Conservation (phyloP, 2,113 vertebrate species). For the Psilopsiagon aurifrons region DNA sequence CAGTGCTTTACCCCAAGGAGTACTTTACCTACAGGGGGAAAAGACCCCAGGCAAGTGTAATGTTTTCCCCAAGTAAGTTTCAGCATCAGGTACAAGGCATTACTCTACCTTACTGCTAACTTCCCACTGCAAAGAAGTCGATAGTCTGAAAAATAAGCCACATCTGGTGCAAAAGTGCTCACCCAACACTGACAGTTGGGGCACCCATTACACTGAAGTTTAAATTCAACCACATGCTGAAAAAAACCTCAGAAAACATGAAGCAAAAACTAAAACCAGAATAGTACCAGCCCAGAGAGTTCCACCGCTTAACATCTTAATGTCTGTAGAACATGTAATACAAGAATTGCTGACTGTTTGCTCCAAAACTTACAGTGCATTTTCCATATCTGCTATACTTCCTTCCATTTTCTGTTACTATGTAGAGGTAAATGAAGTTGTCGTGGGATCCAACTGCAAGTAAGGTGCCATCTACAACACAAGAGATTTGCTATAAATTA, state of each 20-base stretch:
- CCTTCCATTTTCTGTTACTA: slow-evolving; percentile 91
- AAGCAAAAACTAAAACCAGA: background rate
- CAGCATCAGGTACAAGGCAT: background rate
- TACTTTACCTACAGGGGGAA: background rate
- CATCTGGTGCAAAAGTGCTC: background rate
- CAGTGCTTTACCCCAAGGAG: background rate
- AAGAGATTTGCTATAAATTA: slow-evolving; percentile 14
- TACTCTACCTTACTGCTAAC: background rate
- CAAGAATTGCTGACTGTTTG: background rate
- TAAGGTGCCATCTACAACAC: slow-evolving; percentile 86
- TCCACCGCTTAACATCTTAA: background rate
- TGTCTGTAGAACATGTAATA: background rate
- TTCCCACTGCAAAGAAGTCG: background rate
- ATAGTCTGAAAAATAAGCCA: background rate
- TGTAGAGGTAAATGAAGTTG: slow-evolving; percentile 98
- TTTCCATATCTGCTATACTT: slow-evolving; percentile 96
- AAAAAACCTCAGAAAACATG: background rate
- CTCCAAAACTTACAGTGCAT: slow-evolving; percentile 87
- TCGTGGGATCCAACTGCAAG: slow-evolving; percentile 98
- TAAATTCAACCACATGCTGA: background rate
- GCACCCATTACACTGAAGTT: background rate
- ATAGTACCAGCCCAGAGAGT: background rate
- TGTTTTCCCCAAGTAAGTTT: background rate
- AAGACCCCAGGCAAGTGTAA: background rate
- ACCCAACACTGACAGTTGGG: background rate